Percentiles rank a stretch among this genome's conserved stretches.
Evolutionary conservation across 2,113 vertebrate genomes (phyloP).

Genomic region (Thymallus thymallus): DNA sequence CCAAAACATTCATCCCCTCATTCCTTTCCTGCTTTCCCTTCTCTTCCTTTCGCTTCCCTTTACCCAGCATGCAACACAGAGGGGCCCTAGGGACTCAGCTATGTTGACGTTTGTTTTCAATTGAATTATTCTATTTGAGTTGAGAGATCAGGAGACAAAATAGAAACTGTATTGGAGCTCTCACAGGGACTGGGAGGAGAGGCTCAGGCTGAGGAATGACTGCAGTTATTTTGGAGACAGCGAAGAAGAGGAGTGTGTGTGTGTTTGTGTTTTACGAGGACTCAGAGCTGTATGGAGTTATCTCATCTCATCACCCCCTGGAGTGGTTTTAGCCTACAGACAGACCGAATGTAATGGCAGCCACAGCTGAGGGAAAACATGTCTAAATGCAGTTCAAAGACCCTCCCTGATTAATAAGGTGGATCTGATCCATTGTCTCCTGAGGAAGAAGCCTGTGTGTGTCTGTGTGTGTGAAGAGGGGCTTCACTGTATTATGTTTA

Average conservation of each 20-base stretch:
- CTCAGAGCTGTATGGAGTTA: slow-evolving; percentile 45
- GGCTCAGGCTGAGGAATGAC: no score
- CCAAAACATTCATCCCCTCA: slow-evolving; percentile 60
- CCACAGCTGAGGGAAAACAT: slow-evolving; percentile 53
- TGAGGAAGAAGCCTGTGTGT: slow-evolving; percentile 9
- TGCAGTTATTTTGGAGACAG: slow-evolving; percentile 5
- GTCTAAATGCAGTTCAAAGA: slow-evolving; percentile 65
- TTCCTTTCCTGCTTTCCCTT: slow-evolving; percentile 48
- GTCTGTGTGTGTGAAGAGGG: background rate
- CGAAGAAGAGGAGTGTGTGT: slow-evolving; percentile 23
- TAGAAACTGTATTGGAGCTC: background rate
- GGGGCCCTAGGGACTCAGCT: slow-evolving; percentile 37
- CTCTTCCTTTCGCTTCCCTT: slow-evolving; percentile 34
- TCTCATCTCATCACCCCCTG: slow-evolving; percentile 51
- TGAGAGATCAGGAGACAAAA: background rate
- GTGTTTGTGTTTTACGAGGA: slow-evolving; percentile 50
- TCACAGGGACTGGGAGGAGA: no score
- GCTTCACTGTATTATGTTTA: slow-evolving; percentile 26
- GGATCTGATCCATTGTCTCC: slow-evolving; percentile 51
- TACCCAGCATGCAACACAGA: slow-evolving; percentile 25
- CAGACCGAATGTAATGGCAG: slow-evolving; percentile 54
- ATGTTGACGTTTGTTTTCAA: slow-evolving; percentile 34
- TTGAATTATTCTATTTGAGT: slow-evolving; percentile 25
- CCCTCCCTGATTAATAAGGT: slow-evolving; percentile 54
- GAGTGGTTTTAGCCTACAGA: slow-evolving; percentile 59